Conservation (phyloP, 2,797 vertebrate species). For the Gymnodraco acuticeps region DNA sequence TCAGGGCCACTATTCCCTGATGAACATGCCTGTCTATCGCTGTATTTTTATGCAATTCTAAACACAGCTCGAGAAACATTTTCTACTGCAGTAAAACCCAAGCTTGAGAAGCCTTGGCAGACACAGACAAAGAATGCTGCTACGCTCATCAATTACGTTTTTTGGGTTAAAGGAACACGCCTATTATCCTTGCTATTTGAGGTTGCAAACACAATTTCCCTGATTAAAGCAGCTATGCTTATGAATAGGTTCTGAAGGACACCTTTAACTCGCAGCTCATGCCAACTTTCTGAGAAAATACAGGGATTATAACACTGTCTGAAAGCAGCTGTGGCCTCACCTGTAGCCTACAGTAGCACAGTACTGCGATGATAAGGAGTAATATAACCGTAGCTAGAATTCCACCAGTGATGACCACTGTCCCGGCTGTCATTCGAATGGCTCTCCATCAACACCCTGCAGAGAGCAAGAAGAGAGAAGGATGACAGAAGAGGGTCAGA, state of each 20-base stretch:
- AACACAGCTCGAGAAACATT: neutral
- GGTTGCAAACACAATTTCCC: slow-evolving; percentile 3
- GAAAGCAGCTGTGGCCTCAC: slow-evolving; percentile 75
- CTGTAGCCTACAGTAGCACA: slow-evolving; percentile 99
- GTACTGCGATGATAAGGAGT: slow-evolving; percentile 96
- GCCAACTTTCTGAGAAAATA: neutral
- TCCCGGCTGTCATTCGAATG: slow-evolving; percentile 99
- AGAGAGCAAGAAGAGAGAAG: slow-evolving; percentile 35
- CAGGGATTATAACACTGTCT: neutral
- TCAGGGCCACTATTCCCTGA: neutral
- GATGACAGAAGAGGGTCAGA: neutral
- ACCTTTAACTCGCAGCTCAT: neutral
- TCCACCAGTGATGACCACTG: slow-evolving; percentile 99
- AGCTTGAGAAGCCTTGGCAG: neutral
- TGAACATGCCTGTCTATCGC: neutral
- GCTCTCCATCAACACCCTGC: slow-evolving; percentile 93
- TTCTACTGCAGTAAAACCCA: neutral
- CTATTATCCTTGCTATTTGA: neutral
- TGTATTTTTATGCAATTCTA: neutral
- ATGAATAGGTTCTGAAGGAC: neutral
- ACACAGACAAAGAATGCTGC: neutral
- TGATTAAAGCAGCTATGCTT: neutral
- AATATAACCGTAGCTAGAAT: slow-evolving; percentile 99
- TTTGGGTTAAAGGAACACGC: neutral
- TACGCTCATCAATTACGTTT: neutral